A percentile compares a stretch with the other conserved stretches of the same genome.
Evolutionary conservation across 2,113 vertebrate genomes (phyloP).

Genomic region (Oreochromis niloticus): DNA sequence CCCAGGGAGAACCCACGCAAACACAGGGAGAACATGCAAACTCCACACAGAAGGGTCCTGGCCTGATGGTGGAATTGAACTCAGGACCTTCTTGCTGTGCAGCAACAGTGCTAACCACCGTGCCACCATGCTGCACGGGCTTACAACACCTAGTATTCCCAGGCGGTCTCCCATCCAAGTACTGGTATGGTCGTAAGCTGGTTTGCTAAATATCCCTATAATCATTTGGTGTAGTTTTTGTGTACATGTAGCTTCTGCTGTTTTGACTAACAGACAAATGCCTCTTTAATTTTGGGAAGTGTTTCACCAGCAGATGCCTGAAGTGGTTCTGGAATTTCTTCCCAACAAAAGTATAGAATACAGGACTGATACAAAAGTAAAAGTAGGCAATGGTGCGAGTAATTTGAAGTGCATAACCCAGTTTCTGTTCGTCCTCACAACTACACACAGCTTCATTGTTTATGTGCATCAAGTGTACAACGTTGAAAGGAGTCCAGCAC

Average conservation of each 20-base stretch:
- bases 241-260: conserved; percentile 32
- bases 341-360: conserved; percentile 82
- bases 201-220: neutral
- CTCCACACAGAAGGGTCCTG: too few species aligned
- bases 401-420: conserved; percentile 54
- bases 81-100: rapidly evolving
- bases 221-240: conserved; percentile 1
- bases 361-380: conserved; percentile 80
- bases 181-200: neutral
- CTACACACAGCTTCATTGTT: neutral
- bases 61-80: neutral
- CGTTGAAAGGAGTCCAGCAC: too few species aligned
- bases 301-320: conserved; percentile 39
- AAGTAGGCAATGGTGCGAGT: conserved; percentile 70
- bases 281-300: conserved; percentile 28
- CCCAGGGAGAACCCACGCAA: neutral
- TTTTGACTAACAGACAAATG: conserved; percentile 16
- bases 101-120: neutral
- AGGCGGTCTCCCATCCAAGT: neutral
- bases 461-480: conserved; percentile 50
- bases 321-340: conserved; percentile 78
- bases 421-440: neutral
- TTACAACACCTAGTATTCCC: neutral
- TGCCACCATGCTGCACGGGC: neutral
- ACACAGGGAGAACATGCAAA: too few species aligned